Conservation (phyloP, 1,140 invertebrate species). For the Drosophila tristis region DNA sequence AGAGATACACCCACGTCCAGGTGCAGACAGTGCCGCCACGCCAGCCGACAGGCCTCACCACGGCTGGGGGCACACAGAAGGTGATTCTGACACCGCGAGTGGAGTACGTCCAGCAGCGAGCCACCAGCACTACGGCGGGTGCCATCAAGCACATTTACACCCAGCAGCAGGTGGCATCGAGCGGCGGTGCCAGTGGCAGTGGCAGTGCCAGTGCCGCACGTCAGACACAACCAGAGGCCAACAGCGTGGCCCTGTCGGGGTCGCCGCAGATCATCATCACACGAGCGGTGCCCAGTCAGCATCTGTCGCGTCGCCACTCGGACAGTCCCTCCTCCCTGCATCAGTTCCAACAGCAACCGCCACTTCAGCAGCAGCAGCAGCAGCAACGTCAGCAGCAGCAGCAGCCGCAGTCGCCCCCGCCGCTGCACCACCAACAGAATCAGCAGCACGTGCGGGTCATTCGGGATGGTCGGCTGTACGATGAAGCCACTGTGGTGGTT, state of each 20-base stretch:
- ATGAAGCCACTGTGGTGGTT: conserved; percentile 57
- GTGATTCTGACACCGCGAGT: conserved; percentile 78
- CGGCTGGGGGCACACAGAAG: conserved; percentile 72
- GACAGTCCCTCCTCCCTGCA: conserved; percentile 68
- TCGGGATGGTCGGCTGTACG: conserved; percentile 77
- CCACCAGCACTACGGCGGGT: conserved; percentile 35
- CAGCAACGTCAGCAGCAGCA: conserved; percentile 24
- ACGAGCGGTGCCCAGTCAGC: conserved; percentile 58
- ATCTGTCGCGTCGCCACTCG: conserved; percentile 73
- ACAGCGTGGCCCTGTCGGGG: conserved; percentile 20
- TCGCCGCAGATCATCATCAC: conserved; percentile 76
- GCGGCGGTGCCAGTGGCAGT: too few species aligned
- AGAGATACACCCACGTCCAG: conserved; percentile 75
- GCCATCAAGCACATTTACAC: conserved; percentile 60
- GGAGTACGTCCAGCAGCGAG: conserved; percentile 70
- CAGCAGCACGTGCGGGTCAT: conserved; percentile 76
- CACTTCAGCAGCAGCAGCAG: not conserved
- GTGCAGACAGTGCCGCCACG: conserved; percentile 76
- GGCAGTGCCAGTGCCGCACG: conserved; percentile 3
- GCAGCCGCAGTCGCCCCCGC: conserved; percentile 63
- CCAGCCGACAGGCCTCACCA: conserved; percentile 65
- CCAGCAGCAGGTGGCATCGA: conserved; percentile 32
- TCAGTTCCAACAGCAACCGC: conserved; percentile 36
- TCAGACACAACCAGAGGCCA: conserved; percentile 10
- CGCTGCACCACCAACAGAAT: conserved; percentile 66